These are phyloP conservation scores for Andrena dorsata DNA, from an alignment of 2,888 invertebrate species.

Conservation along the genomic window DNA sequence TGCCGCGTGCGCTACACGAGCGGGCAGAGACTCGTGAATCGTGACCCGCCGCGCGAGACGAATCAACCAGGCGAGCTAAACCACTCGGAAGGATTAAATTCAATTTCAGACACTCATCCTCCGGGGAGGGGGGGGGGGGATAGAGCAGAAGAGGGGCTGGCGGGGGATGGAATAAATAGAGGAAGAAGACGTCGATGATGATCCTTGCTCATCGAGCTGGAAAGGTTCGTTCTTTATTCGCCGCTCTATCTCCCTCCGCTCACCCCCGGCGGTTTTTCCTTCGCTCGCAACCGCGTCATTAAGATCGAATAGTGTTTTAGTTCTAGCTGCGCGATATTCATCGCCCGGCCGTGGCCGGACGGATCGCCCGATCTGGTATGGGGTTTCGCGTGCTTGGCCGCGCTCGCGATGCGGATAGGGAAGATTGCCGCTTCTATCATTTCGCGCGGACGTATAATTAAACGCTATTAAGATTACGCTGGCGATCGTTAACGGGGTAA, in stretches of 20 bases:
- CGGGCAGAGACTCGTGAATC: slow-evolving; percentile 33
- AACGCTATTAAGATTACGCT: slow-evolving; percentile 55
- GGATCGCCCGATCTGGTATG: slow-evolving; percentile 30
- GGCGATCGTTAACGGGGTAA: slow-evolving; percentile 31
- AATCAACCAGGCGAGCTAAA: slow-evolving; percentile 63
- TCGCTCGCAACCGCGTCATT: slow-evolving; percentile 38
- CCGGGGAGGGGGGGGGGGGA: no score
- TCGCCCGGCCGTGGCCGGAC: slow-evolving; percentile 32
- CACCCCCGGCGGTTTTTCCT: slow-evolving; percentile 15
- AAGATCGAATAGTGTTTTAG: slow-evolving; percentile 54
- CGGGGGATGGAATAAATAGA: slow-evolving; percentile 5
- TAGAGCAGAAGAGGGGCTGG: background rate
- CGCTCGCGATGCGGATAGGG: slow-evolving; percentile 34
- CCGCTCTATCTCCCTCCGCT: background rate
- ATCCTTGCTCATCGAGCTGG: slow-evolving; percentile 33
- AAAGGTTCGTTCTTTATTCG: slow-evolving; percentile 19
- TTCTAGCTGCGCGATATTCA: slow-evolving; percentile 45
- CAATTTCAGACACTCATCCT: slow-evolving; percentile 68
- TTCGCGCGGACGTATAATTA: slow-evolving; percentile 52
- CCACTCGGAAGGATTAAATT: slow-evolving; percentile 74
- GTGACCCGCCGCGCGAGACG: slow-evolving; percentile 75
- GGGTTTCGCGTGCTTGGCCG: slow-evolving; percentile 37
- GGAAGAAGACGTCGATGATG: slow-evolving; percentile 41
- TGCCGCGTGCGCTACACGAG: slow-evolving; percentile 18
- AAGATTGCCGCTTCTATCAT: slow-evolving; percentile 50